A percentile compares a stretch with the other conserved stretches of the same genome.
Evolutionary conservation across 2,888 invertebrate species (phyloP).

Genomic region (Lacanobia oleracea): DNA sequence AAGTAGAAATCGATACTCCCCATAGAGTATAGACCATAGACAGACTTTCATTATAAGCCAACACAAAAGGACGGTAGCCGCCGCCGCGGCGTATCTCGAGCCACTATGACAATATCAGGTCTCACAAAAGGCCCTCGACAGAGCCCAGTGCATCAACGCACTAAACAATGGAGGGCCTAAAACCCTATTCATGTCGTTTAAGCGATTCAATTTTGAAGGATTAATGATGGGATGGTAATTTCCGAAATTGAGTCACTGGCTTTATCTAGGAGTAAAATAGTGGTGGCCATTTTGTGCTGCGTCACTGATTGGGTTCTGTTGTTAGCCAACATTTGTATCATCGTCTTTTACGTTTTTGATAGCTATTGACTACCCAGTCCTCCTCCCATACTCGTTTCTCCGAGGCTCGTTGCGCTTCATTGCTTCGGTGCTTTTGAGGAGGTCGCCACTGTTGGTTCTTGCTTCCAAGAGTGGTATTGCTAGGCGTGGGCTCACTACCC

Average conservation of each 20-base stretch:
- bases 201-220: slow-evolving; percentile 55
- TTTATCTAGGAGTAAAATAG: slow-evolving; percentile 43
- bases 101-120: slow-evolving; percentile 38
- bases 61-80: slow-evolving; percentile 17
- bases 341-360: background rate
- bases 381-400: background rate
- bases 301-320: slow-evolving; percentile 51
- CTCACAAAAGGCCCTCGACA: slow-evolving; percentile 54
- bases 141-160: slow-evolving; percentile 49
- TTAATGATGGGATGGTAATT: slow-evolving; percentile 59
- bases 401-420: background rate
- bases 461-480: background rate
- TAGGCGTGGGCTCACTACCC: too few species aligned
- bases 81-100: slow-evolving; percentile 17
- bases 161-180: slow-evolving; percentile 53
- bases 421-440: background rate
- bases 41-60: slow-evolving; percentile 24
- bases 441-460: background rate
- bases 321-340: slow-evolving; percentile 14
- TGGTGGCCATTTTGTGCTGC: slow-evolving; percentile 37
- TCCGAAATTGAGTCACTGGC: slow-evolving; percentile 42
- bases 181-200: slow-evolving; percentile 56
- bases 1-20: slow-evolving; percentile 15
- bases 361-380: slow-evolving; percentile 7
- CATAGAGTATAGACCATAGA: slow-evolving; percentile 8